These are phyloP conservation scores for Piprites chloris DNA, from an alignment of 2,113 vertebrate species.

Conservation along the genomic window DNA sequence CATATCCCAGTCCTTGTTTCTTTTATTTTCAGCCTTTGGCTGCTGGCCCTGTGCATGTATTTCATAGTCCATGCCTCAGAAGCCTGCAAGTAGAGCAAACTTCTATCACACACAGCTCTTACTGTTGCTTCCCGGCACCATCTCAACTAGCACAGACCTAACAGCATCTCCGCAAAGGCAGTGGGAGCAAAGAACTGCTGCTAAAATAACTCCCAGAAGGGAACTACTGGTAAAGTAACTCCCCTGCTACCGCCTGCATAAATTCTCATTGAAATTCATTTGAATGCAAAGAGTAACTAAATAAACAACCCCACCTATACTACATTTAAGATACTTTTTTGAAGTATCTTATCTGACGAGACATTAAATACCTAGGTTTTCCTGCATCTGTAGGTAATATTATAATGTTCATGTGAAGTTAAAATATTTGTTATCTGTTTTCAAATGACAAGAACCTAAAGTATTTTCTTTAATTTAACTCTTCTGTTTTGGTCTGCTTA, in stretches of 20 bases:
- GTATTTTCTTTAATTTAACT: constrained; percentile 17
- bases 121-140: neutral
- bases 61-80: neutral
- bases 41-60: neutral
- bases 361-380: neutral
- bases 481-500: neutral
- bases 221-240: neutral
- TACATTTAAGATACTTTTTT: neutral
- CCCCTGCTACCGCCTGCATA: neutral
- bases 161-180: neutral
- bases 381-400: neutral
- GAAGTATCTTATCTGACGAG: neutral
- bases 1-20: neutral
- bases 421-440: neutral
- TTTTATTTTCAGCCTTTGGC: neutral
- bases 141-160: neutral
- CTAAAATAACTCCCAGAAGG: neutral
- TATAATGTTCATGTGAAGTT: neutral
- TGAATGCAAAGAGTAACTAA: neutral
- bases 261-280: neutral
- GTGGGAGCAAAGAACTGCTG: neutral
- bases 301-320: neutral
- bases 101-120: neutral
- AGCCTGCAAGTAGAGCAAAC: neutral
- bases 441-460: neutral